Conservation (phyloP, 2,888 invertebrate genomes). For the Rutpela maculata region DNA sequence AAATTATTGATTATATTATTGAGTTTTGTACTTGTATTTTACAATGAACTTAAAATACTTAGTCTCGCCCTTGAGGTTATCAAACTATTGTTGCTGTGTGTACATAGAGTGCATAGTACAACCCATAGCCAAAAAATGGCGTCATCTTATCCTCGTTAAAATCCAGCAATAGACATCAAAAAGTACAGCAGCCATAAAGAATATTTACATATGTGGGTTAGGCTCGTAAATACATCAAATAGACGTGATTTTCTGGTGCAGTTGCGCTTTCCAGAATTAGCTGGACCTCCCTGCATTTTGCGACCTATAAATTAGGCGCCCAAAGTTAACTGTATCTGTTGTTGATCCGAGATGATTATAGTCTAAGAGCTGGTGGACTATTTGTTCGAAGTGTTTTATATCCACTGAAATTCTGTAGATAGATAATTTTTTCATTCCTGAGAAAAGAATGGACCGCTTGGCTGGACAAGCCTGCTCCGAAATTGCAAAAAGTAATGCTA, state of each 20-base stretch:
- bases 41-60: no score
- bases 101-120: no score
- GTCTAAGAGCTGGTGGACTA: no score
- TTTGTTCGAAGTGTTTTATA: no score
- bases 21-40: no score
- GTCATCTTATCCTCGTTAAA: slow-evolving; percentile 12
- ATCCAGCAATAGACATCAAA: background rate
- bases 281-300: slow-evolving; percentile 21
- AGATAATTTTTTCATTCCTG: no score
- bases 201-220: slow-evolving; percentile 31
- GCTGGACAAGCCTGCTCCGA: no score
- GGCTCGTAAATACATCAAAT: slow-evolving; percentile 24
- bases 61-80: background rate
- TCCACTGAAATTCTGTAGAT: no score
- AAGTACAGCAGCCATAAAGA: slow-evolving; percentile 9
- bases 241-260: slow-evolving; percentile 2
- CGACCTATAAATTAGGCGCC: slow-evolving; percentile 35
- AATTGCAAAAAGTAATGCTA: no score
- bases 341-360: slow-evolving; percentile 31
- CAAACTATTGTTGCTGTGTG: background rate
- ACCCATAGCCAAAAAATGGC: background rate
- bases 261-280: slow-evolving; percentile 15
- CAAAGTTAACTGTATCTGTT: slow-evolving; percentile 13
- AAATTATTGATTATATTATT: no score
- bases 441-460: no score